Conservation (phyloP, 2,888 invertebrate genomes). For the Bellardia bayeri region DNA sequence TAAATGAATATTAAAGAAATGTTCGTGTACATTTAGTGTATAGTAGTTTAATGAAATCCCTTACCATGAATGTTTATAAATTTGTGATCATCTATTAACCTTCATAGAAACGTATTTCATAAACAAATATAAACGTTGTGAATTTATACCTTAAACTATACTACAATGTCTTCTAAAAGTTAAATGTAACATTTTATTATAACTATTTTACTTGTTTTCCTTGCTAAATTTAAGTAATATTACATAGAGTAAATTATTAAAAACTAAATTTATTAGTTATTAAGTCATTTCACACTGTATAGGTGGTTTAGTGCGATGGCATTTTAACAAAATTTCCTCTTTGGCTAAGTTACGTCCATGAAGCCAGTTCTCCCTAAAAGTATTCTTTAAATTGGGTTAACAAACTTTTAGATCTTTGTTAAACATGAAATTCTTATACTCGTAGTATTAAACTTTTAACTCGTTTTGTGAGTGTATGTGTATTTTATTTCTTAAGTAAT, state of each 20-base stretch:
- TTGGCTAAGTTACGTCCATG: neutral
- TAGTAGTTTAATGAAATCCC: no score
- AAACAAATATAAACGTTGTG: no score
- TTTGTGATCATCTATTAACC: no score
- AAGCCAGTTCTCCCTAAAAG: constrained; percentile 33
- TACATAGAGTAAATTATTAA: constrained; percentile 1
- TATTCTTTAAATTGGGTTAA: constrained; percentile 47
- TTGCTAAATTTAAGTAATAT: neutral
- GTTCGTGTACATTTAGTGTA: no score
- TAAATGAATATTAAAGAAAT: no score
- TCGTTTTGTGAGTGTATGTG: constrained; percentile 9
- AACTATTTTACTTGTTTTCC: neutral
- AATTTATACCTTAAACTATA: no score
- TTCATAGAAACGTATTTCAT: no score
- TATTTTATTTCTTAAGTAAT: constrained; percentile 2
- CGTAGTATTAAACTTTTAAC: constrained; percentile 18
- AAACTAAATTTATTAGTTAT: constrained; percentile 32
- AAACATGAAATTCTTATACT: constrained; percentile 26
- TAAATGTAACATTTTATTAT: no score
- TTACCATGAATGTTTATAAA: no score
- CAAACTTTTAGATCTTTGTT: constrained; percentile 39
- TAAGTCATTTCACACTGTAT: constrained; percentile 35
- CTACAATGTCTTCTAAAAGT: no score
- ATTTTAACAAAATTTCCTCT: neutral
- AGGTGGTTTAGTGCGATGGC: neutral